Percentiles rank a stretch among this genome's conserved stretches.
These are phyloP conservation scores for Torymus auratus DNA, from an alignment of 2,888 invertebrate species.

Conservation along the genomic window DNA sequence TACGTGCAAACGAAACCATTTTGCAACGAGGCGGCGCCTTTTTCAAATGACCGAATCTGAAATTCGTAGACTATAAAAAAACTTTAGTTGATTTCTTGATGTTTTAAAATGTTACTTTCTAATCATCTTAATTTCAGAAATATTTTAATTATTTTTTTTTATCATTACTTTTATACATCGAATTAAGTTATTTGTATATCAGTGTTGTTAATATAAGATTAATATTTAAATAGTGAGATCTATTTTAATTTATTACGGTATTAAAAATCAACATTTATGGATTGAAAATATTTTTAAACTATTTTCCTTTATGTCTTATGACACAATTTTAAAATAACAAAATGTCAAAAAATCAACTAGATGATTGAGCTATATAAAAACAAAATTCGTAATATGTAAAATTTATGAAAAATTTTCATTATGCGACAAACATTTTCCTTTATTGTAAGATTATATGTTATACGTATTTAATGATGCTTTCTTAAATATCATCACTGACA, in stretches of 20 bases:
- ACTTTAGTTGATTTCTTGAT: slow-evolving; percentile 36
- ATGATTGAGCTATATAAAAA: neutral
- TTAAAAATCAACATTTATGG: too few relatives aligned
- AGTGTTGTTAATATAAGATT: too few relatives aligned
- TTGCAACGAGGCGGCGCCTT: slow-evolving; percentile 58
- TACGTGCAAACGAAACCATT: slow-evolving; percentile 60
- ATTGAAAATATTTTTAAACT: too few relatives aligned
- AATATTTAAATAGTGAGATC: too few relatives aligned
- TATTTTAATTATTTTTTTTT: too few relatives aligned
- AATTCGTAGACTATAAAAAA: slow-evolving; percentile 29
- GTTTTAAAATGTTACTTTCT: slow-evolving; percentile 33
- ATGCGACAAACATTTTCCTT: slow-evolving; percentile 7
- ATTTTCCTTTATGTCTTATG: too few relatives aligned
- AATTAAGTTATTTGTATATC: too few relatives aligned
- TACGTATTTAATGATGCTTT: slow-evolving; percentile 2
- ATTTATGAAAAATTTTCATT: slow-evolving; percentile 18
- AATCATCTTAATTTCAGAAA: neutral
- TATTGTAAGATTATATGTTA: slow-evolving; percentile 31
- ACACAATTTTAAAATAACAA: neutral
- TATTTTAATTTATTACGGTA: too few relatives aligned
- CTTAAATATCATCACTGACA: neutral
- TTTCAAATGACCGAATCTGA: slow-evolving; percentile 19
- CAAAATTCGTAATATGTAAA: slow-evolving; percentile 12
- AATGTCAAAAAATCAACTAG: slow-evolving; percentile 44
- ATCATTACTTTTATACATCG: too few relatives aligned